phyloP scores from a whole-genome alignment of 1,140 invertebrate genomes.

The Planococcus citri region DNA sequence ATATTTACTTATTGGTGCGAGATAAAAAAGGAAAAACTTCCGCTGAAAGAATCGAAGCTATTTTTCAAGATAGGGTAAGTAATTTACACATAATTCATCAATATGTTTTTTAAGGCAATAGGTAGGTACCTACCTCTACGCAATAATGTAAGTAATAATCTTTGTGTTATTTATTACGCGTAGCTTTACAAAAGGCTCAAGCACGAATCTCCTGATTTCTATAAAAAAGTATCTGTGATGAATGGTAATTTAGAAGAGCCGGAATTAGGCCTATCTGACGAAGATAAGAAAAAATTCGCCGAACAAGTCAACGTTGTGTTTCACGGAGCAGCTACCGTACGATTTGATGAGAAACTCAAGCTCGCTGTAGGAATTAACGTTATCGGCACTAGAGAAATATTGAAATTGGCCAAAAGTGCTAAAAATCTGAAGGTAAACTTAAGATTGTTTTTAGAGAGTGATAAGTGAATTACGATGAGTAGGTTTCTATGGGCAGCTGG shows the following conservation, averaged over 20 bases:
- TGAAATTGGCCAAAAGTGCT: conserved; percentile 53
- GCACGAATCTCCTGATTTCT: conserved; percentile 40
- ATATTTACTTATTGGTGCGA: conserved; percentile 60
- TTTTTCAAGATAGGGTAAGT: conserved; percentile 60
- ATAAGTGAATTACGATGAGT: no score
- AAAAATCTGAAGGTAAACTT: conserved; percentile 43
- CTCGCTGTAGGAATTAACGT: conserved; percentile 55
- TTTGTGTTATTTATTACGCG: background rate
- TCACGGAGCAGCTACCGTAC: conserved; percentile 54
- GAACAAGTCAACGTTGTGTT: conserved; percentile 56
- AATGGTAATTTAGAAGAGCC: conserved; percentile 42
- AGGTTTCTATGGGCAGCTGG: no score
- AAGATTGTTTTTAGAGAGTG: no score
- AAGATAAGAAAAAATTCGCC: conserved; percentile 35
- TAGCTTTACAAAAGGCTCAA: conserved; percentile 29
- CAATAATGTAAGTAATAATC: no score
- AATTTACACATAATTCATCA: background rate
- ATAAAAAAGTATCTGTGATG: conserved; percentile 36
- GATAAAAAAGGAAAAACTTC: conserved; percentile 53
- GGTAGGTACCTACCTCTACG: background rate
- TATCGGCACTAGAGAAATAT: conserved; percentile 45
- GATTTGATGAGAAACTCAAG: conserved; percentile 54
- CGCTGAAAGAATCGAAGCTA: conserved; percentile 44
- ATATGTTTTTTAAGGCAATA: no score
- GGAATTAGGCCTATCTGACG: conserved; percentile 37